Conservation (phyloP, 1,140 invertebrate genomes). For the Bicyclus anynana region DNA sequence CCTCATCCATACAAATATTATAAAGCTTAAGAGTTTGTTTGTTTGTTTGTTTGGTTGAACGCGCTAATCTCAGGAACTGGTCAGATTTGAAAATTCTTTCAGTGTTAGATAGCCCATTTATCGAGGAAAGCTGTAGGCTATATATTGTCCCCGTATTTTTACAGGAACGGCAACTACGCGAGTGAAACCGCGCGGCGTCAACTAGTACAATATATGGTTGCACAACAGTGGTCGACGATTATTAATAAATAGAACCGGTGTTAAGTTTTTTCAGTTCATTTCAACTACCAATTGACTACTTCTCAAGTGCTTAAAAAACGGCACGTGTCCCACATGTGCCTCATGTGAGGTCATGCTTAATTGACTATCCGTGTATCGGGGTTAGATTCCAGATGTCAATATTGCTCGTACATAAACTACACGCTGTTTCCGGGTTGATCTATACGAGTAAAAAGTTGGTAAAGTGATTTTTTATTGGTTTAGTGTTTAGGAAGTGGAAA, state of each 20-base stretch:
- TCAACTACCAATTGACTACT: not conserved
- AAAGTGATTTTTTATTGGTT: not conserved
- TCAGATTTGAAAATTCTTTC: too few relatives aligned
- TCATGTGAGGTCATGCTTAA: conserved; percentile 33
- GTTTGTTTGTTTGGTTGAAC: too few relatives aligned
- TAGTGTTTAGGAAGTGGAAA: too few relatives aligned
- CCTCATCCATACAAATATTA: too few relatives aligned
- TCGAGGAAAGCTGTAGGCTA: too few relatives aligned
- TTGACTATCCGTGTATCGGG: conserved; percentile 37
- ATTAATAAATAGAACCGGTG: not conserved
- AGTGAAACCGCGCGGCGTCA: too few relatives aligned
- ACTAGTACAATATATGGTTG: too few relatives aligned
- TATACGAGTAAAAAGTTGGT: not conserved
- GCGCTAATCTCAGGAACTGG: too few relatives aligned
- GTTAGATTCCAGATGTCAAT: conserved; percentile 16
- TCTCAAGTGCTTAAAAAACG: conserved; percentile 29
- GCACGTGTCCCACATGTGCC: conserved; percentile 33
- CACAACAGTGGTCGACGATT: not conserved
- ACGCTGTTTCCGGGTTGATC: conserved; percentile 9
- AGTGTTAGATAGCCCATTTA: too few relatives aligned
- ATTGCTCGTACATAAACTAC: conserved; percentile 8
- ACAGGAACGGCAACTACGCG: too few relatives aligned
- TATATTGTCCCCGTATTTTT: too few relatives aligned
- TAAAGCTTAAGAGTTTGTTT: too few relatives aligned
- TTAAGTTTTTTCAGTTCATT: not conserved